Evolutionary conservation across 2,888 invertebrate genomes (phyloP).

Genomic region (Mesorhabditis belari): DNA sequence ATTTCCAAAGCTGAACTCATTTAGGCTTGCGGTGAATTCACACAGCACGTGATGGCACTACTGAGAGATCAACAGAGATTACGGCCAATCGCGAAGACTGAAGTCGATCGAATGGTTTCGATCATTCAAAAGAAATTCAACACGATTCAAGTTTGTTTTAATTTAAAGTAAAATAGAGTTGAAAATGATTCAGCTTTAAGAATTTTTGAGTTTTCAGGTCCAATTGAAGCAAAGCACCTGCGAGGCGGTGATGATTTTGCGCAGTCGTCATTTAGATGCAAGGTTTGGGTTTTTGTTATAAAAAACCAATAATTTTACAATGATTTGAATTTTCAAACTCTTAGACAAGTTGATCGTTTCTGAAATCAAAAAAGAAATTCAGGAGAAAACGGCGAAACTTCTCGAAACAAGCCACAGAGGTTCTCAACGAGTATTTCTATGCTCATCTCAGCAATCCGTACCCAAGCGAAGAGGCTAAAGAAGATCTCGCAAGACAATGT

Average conservation of each 20-base stretch:
- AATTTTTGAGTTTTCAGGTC: constrained; percentile 5
- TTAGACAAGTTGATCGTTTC: too few relatives aligned
- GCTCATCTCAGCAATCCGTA: constrained; percentile 98
- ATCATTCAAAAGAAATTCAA: constrained; percentile 86
- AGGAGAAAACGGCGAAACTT: constrained; percentile 87
- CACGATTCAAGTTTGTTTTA: constrained; percentile 61
- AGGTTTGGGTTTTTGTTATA: constrained; percentile 19
- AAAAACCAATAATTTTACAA: not conserved
- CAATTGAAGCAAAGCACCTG: constrained; percentile 98
- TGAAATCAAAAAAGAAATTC: constrained; percentile 9
- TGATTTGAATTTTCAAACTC: constrained; percentile 1
- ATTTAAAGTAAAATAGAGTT: too few relatives aligned
- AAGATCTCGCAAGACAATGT: constrained; percentile 96
- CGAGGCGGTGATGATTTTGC: constrained; percentile 97
- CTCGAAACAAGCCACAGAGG: constrained; percentile 98
- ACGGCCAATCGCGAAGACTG: constrained; percentile 56
- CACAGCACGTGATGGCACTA: constrained; percentile 94
- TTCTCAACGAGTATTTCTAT: constrained; percentile 98
- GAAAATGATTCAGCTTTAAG: not conserved
- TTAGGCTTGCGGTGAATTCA: constrained; percentile 97
- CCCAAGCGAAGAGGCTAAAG: constrained; percentile 98
- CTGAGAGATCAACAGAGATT: constrained; percentile 64
- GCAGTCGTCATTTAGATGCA: constrained; percentile 62
- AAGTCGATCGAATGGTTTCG: constrained; percentile 97
- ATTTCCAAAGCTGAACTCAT: not conserved